phyloP scores from a whole-genome alignment of 1,140 invertebrate species.

The Drosophila hydei region DNA sequence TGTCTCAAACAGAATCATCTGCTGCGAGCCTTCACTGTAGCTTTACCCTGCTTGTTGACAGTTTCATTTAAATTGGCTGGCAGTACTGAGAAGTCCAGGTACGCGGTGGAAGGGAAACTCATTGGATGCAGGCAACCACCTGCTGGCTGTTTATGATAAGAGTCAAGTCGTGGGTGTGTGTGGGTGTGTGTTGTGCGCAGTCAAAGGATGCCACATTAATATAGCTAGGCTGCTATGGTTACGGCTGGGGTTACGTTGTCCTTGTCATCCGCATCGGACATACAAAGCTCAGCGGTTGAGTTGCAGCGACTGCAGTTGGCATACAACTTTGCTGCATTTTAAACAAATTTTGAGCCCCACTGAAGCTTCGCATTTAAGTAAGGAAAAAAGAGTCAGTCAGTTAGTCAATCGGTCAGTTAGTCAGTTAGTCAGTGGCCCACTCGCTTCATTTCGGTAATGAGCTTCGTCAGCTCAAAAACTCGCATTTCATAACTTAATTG shows the following conservation, averaged over 20 bases:
- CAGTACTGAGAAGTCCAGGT: conserved; percentile 2
- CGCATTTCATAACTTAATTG: conserved; percentile 75
- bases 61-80: conserved; percentile 57
- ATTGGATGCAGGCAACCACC: background rate
- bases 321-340: conserved; percentile 5
- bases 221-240: background rate
- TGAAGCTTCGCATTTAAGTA: background rate
- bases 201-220: conserved; percentile 21
- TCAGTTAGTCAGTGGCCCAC: conserved; percentile 44
- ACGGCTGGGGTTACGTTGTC: conserved; percentile 1
- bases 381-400: background rate
- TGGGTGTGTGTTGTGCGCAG: background rate
- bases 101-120: conserved; percentile 9
- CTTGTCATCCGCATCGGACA: conserved; percentile 12
- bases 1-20: too few relatives aligned
- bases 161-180: conserved; percentile 1
- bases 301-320: conserved; percentile 8
- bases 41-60: conserved; percentile 48
- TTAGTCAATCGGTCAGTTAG: background rate
- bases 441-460: conserved; percentile 45
- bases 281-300: conserved; percentile 7
- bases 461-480: conserved; percentile 70
- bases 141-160: conserved; percentile 16
- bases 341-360: conserved; percentile 1
- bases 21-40: background rate